Evolutionary conservation across 2,113 vertebrate genomes (phyloP).

Genomic region (Cinclus cinclus): DNA sequence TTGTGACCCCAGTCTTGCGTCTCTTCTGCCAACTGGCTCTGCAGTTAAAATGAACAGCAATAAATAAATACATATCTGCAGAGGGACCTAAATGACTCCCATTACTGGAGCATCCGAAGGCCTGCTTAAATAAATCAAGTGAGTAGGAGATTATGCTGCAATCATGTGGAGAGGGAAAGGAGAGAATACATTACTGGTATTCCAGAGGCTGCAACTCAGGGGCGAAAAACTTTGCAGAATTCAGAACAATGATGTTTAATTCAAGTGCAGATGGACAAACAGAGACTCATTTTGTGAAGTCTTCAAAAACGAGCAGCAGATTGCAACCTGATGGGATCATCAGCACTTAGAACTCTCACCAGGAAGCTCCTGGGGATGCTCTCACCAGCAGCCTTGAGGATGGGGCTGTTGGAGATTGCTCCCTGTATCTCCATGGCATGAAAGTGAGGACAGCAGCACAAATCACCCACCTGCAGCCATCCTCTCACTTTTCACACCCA

Average conservation of each 20-base stretch:
- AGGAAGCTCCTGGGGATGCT: not conserved
- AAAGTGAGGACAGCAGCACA: not conserved
- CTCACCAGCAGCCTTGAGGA: too few relatives aligned
- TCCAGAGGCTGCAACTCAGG: not conserved
- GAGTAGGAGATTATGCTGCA: constrained; percentile 57
- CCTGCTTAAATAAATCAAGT: constrained; percentile 63
- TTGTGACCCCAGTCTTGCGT: constrained; percentile 40
- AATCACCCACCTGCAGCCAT: accelerated
- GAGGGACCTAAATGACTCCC: constrained; percentile 56
- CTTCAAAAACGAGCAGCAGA: not conserved
- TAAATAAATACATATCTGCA: constrained; percentile 69
- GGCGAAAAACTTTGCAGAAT: not conserved
- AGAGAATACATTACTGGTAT: constrained; percentile 46
- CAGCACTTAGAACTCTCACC: not conserved
- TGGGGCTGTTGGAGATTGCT: not conserved
- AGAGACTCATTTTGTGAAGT: not conserved
- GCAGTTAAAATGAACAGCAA: constrained; percentile 51
- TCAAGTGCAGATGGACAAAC: not conserved
- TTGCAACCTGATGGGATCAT: not conserved
- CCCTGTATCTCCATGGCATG: not conserved
- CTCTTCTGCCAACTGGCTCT: constrained; percentile 52
- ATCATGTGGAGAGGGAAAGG: constrained; percentile 44
- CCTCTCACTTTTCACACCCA: not conserved
- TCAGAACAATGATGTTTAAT: not conserved
- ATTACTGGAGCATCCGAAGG: constrained; percentile 62